These are phyloP conservation scores for Maniola jurtina DNA, from an alignment of 1,140 invertebrate species.

Conservation along the genomic window DNA sequence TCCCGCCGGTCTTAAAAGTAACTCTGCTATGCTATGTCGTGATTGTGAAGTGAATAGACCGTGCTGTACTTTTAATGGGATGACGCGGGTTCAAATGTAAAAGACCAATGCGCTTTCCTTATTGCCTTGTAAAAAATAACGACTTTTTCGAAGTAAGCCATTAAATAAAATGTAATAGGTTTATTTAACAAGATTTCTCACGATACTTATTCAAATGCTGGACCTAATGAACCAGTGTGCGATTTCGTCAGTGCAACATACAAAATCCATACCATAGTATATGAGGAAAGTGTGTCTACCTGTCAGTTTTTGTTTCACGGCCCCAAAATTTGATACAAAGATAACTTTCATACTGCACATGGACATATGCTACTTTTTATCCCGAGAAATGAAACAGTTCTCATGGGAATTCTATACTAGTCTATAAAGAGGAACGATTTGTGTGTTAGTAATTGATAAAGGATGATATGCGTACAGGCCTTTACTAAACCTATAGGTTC, in stretches of 20 bases:
- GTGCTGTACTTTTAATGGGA: slow-evolving; percentile 11
- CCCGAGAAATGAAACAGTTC: no score
- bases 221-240: background rate
- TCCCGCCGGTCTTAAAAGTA: slow-evolving; percentile 1
- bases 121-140: slow-evolving; percentile 16
- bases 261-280: background rate
- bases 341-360: no score
- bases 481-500: no score
- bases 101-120: slow-evolving; percentile 13
- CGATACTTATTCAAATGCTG: background rate
- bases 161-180: slow-evolving; percentile 11
- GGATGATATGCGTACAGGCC: no score
- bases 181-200: slow-evolving; percentile 4
- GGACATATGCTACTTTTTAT: no score
- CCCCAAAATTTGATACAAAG: no score
- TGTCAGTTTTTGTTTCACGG: no score
- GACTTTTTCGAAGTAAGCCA: slow-evolving; percentile 10
- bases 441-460: no score
- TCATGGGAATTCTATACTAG: no score
- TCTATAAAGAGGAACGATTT: no score
- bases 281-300: no score
- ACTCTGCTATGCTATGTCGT: slow-evolving; percentile 9
- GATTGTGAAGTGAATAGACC: slow-evolving; percentile 16
- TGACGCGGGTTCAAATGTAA: slow-evolving; percentile 14
- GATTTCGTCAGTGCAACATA: background rate